Percentiles rank a stretch among this genome's conserved stretches.
phyloP scores from a whole-genome alignment of 1,140 invertebrate species.

The Diachasmimorpha longicaudata region DNA sequence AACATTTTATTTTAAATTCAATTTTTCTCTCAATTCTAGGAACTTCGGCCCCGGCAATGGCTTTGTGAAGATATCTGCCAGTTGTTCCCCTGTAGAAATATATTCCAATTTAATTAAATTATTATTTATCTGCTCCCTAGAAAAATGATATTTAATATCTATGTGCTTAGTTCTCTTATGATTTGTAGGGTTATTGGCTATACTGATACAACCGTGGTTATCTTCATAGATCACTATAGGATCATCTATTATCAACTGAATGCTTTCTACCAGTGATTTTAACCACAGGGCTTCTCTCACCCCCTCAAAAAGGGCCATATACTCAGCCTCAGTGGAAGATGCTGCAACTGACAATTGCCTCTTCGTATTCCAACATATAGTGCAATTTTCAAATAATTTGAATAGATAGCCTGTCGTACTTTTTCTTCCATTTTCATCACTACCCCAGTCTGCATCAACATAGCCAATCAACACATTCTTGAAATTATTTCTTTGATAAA shows the following conservation, averaged over 20 bases:
- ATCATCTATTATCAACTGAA: neutral
- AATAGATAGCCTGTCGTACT: neutral
- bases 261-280: too few relatives aligned
- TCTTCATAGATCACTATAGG: neutral
- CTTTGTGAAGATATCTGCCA: conserved; percentile 45
- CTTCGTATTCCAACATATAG: neutral
- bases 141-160: conserved; percentile 16
- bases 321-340: too few relatives aligned
- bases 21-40: conserved; percentile 47
- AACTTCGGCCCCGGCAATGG: conserved; percentile 31
- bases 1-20: conserved; percentile 13
- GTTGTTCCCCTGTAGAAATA: conserved; percentile 54
- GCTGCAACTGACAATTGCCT: neutral
- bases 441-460: too few relatives aligned
- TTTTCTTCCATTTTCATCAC: too few relatives aligned
- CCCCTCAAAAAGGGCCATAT: neutral
- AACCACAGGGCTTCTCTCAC: too few relatives aligned
- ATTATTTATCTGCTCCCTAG: neutral
- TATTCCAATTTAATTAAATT: conserved; percentile 48
- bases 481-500: too few relatives aligned
- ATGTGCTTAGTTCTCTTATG: conserved; percentile 12
- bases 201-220: neutral
- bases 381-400: neutral
- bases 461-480: too few relatives aligned
- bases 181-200: conserved; percentile 6